A percentile compares a stretch with the other conserved stretches of the same genome.
Conservation (phyloP, 2,113 vertebrate genomes). For the Mirza zaza region DNA sequence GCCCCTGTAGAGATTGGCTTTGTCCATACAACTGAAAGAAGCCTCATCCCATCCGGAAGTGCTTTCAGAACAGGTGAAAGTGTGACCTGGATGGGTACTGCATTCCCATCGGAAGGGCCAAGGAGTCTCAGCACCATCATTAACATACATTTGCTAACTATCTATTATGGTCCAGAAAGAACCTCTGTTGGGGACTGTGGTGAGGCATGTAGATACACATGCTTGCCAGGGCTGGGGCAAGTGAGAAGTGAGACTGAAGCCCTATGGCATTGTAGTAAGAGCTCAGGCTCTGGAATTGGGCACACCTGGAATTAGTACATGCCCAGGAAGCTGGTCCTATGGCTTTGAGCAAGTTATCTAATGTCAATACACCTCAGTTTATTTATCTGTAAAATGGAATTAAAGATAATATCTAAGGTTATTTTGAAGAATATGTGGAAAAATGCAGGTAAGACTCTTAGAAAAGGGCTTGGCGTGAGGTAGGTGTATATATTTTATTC, state of each 20-base stretch:
- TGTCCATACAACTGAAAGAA: not conserved
- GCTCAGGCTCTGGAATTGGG: not conserved
- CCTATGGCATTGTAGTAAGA: not conserved
- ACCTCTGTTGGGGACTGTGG: not conserved
- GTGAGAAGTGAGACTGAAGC: not conserved
- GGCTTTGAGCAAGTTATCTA: not conserved
- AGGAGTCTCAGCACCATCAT: not conserved
- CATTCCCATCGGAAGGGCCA: not conserved
- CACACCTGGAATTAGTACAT: not conserved
- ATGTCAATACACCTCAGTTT: not conserved
- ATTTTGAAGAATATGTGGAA: conserved; percentile 6
- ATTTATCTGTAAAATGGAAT: conserved; percentile 26
- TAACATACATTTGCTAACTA: not conserved
- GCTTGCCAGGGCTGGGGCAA: not conserved
- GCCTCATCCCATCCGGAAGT: not conserved
- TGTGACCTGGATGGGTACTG: fast-evolving
- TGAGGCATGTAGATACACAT: not conserved
- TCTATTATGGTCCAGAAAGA: not conserved
- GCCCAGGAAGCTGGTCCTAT: not conserved
- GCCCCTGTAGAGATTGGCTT: not conserved
- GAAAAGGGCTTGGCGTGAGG: not conserved
- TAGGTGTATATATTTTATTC: not conserved
- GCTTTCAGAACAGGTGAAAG: not conserved
- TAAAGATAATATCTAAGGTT: not conserved
- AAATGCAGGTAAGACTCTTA: not conserved